Evolutionary conservation across 2,888 invertebrate species (phyloP).

Genomic region (Isoperla grammatica): DNA sequence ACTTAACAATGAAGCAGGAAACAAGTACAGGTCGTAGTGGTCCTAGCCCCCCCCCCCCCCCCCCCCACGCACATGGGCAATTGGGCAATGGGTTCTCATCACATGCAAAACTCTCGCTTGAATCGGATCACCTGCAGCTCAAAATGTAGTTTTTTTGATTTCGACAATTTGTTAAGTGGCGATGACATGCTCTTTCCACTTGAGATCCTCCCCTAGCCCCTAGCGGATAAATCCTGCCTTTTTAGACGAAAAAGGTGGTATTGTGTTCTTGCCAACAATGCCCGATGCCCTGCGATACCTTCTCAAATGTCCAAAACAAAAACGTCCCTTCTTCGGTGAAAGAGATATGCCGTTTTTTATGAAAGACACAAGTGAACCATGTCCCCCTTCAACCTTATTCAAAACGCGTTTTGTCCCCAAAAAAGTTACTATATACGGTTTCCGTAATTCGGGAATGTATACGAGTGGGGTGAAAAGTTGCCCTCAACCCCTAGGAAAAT

Average conservation of each 20-base stretch:
- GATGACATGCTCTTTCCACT: conserved; percentile 7
- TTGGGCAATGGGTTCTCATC: too few species aligned
- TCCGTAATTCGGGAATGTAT: conserved; percentile 12
- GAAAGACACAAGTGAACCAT: conserved; percentile 1
- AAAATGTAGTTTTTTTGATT: too few species aligned
- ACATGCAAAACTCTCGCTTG: too few species aligned
- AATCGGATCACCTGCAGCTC: too few species aligned
- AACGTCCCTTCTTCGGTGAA: background rate
- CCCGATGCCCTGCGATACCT: conserved; percentile 5
- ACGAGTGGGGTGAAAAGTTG: conserved; percentile 19
- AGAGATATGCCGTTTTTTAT: background rate
- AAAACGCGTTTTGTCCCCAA: conserved; percentile 11
- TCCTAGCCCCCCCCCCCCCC: too few species aligned
- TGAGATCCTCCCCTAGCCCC: background rate
- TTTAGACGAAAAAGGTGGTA: background rate
- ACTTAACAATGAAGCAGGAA: too few species aligned
- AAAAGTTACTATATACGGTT: conserved; percentile 15
- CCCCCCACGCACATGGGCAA: too few species aligned
- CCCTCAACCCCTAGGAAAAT: conserved; percentile 2
- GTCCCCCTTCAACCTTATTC: conserved; percentile 16
- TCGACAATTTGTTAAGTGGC: conserved; percentile 2
- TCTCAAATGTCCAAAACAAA: conserved; percentile 17
- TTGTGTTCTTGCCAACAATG: conserved; percentile 4
- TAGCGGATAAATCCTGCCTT: background rate
- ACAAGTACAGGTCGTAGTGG: too few species aligned